Evolutionary conservation across 2,888 invertebrate genomes (phyloP).

Genomic region (Rotaria socialis): DNA sequence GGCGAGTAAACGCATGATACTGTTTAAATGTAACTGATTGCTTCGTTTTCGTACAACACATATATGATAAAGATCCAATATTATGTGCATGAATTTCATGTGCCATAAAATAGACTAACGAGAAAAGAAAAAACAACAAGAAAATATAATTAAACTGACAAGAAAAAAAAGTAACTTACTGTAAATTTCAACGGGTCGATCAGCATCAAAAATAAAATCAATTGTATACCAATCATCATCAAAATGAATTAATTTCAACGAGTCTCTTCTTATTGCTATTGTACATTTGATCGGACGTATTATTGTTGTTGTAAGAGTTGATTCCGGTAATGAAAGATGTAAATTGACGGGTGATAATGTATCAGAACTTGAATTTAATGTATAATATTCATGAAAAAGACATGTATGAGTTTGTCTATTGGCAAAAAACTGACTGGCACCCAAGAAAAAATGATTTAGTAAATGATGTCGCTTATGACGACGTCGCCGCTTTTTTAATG

Average conservation of each 20-base stretch:
- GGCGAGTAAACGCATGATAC: not conserved
- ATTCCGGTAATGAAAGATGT: not conserved
- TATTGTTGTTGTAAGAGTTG: not conserved
- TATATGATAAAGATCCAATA: not conserved
- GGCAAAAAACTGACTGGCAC: not conserved
- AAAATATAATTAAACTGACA: not conserved
- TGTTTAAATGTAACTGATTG: not conserved
- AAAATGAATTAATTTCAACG: slow-evolving; percentile 17
- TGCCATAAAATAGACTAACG: not conserved
- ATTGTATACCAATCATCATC: not conserved
- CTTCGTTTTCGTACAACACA: not conserved
- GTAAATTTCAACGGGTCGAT: not conserved
- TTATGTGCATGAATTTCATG: not conserved
- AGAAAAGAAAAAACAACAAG: not conserved
- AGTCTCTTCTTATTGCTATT: not conserved
- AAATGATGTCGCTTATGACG: slow-evolving; percentile 13
- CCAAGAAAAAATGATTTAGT: not conserved
- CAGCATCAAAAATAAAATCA: slow-evolving; percentile 9
- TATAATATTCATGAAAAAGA: slow-evolving; percentile 25
- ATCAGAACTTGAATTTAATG: not conserved
- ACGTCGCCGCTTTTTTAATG: not conserved
- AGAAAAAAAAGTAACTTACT: not conserved
- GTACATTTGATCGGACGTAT: not conserved
- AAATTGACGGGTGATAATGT: not conserved
- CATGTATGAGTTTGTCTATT: not conserved